These are phyloP conservation scores for Maylandia zebra DNA, from an alignment of 2,113 vertebrate genomes.

Conservation along the genomic window DNA sequence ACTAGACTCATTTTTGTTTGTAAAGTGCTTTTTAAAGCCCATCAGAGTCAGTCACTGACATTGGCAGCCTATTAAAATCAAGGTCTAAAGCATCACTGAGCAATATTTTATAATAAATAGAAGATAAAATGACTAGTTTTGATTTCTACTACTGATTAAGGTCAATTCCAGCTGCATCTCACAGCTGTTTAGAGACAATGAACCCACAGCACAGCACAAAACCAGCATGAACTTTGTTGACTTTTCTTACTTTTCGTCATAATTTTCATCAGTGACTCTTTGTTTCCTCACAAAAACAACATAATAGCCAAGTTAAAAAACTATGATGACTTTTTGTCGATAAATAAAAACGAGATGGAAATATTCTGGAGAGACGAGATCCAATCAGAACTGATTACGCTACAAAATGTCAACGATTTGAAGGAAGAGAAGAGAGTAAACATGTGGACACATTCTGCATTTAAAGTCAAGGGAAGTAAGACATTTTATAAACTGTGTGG, in stretches of 20 bases:
- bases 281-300: background rate
- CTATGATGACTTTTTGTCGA: background rate
- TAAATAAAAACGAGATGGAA: background rate
- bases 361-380: background rate
- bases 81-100: background rate
- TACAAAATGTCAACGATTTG: background rate
- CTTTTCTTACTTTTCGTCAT: background rate
- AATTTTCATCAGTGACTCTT: background rate
- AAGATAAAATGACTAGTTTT: background rate
- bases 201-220: rapidly evolving
- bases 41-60: background rate
- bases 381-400: background rate
- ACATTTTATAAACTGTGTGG: background rate
- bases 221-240: background rate
- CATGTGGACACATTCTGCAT: background rate
- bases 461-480: background rate
- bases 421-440: background rate
- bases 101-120: background rate
- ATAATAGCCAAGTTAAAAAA: background rate
- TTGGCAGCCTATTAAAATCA: background rate
- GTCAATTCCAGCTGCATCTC: background rate
- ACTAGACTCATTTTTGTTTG: background rate
- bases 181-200: background rate
- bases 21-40: background rate
- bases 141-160: background rate